Evolutionary conservation across 2,113 vertebrate genomes (phyloP).

Genomic region (Electrona antarctica): DNA sequence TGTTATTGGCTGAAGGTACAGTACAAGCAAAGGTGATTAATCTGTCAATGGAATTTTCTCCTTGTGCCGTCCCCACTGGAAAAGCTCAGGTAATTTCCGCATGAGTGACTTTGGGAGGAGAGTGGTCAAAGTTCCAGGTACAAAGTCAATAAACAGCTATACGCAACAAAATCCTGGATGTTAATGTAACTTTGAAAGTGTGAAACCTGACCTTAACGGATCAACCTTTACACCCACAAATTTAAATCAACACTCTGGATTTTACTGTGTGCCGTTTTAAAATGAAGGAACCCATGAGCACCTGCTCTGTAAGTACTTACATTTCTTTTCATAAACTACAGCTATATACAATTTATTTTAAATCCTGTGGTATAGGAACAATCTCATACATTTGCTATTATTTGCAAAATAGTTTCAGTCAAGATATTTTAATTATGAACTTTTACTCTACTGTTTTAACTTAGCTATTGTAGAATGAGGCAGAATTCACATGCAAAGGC

Average conservation of each 20-base stretch:
- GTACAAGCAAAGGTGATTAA: neutral
- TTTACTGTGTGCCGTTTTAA: slow-evolving; percentile 48
- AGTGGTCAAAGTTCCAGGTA: slow-evolving; percentile 66
- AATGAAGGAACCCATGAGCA: slow-evolving; percentile 85
- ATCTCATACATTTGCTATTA: no score
- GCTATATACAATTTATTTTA: no score
- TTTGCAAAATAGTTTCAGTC: no score
- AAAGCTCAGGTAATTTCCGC: slow-evolving; percentile 72
- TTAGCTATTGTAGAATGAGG: neutral
- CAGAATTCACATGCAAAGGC: no score
- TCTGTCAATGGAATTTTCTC: slow-evolving; percentile 48
- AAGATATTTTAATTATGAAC: no score
- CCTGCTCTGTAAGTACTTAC: slow-evolving; percentile 83
- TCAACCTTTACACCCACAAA: no score
- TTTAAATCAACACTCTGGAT: no score
- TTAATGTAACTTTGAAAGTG: no score
- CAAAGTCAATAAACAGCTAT: slow-evolving; percentile 71
- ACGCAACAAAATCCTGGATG: neutral
- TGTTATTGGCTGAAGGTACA: neutral
- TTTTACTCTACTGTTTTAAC: neutral
- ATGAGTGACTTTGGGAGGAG: slow-evolving; percentile 67
- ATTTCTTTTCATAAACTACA: slow-evolving; percentile 14
- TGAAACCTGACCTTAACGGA: no score
- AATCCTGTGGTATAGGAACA: no score
- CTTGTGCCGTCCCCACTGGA: slow-evolving; percentile 9